These are phyloP conservation scores for Lasiurus cinereus DNA, from an alignment of 2,113 vertebrate species.

Conservation along the genomic window DNA sequence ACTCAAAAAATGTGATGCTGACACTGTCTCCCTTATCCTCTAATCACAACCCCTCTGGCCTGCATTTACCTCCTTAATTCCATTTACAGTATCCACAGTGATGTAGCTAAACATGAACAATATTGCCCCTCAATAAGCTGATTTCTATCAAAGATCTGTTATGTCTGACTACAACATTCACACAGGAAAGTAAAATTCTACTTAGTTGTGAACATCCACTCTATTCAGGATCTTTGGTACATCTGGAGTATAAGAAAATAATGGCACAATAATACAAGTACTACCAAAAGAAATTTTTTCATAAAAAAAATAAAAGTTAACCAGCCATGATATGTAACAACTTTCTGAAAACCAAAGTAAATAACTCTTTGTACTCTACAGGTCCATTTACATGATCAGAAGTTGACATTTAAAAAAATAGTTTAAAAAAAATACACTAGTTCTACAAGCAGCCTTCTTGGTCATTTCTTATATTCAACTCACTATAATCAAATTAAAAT, in stretches of 20 bases:
- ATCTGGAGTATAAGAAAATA: constrained; percentile 84
- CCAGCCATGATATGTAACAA: constrained; percentile 71
- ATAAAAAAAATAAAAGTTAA: constrained; percentile 75
- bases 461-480: constrained; percentile 83
- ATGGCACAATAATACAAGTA: constrained; percentile 84
- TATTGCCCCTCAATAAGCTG: constrained; percentile 62
- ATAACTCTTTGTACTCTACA: constrained; percentile 75
- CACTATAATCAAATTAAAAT: constrained; percentile 83
- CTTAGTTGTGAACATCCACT: constrained; percentile 82
- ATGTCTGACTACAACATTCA: constrained; percentile 65
- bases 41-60: background rate
- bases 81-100: background rate
- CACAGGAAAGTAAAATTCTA: constrained; percentile 74
- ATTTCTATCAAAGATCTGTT: constrained; percentile 56
- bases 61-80: background rate
- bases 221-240: constrained; percentile 90
- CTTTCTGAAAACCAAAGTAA: constrained; percentile 83
- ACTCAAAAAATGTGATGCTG: background rate
- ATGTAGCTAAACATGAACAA: background rate
- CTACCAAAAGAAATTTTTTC: constrained; percentile 73
- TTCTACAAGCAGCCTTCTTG: constrained; percentile 85
- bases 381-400: constrained; percentile 80
- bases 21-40: background rate
- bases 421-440: constrained; percentile 75
- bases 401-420: constrained; percentile 84